Percentiles rank a stretch among this genome's conserved stretches.
phyloP scores from a whole-genome alignment of 2,113 vertebrate genomes.

The Plecturocebus donacophilus region DNA sequence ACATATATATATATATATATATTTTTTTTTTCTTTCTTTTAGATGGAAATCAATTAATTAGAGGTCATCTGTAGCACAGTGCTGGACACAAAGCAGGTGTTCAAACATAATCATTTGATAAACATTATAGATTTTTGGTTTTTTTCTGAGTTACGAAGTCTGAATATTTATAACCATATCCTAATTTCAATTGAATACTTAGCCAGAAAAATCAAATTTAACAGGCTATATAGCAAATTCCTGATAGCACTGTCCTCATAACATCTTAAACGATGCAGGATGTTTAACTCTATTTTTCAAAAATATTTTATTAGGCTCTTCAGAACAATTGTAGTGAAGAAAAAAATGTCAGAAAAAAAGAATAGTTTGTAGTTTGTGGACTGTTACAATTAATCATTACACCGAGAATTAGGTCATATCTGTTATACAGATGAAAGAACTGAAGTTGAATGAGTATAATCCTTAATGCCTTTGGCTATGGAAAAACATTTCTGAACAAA shows the following conservation, averaged over 20 bases:
- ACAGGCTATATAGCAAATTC: neutral
- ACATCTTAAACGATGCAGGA: neutral
- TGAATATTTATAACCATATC: slow-evolving; percentile 14
- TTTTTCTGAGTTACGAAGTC: neutral
- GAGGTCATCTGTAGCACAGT: neutral
- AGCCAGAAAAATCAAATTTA: neutral
- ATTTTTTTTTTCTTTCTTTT: neutral
- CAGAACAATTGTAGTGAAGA: neutral
- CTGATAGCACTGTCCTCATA: neutral
- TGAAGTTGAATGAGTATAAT: neutral
- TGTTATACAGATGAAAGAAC: neutral
- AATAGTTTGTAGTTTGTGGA: neutral
- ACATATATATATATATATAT: too few species aligned
- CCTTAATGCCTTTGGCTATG: neutral
- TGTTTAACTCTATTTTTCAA: neutral
- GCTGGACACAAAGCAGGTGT: neutral
- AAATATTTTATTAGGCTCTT: neutral
- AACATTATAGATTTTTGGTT: neutral
- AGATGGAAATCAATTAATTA: neutral
- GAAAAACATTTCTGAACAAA: neutral
- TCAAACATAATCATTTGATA: neutral
- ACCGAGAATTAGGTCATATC: neutral
- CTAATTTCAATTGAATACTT: neutral
- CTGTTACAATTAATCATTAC: neutral
- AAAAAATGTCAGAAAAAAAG: neutral